Base-by-base conservation (phyloP, 2,888 invertebrate genomes). In the Poecilus cupreus region DNA sequence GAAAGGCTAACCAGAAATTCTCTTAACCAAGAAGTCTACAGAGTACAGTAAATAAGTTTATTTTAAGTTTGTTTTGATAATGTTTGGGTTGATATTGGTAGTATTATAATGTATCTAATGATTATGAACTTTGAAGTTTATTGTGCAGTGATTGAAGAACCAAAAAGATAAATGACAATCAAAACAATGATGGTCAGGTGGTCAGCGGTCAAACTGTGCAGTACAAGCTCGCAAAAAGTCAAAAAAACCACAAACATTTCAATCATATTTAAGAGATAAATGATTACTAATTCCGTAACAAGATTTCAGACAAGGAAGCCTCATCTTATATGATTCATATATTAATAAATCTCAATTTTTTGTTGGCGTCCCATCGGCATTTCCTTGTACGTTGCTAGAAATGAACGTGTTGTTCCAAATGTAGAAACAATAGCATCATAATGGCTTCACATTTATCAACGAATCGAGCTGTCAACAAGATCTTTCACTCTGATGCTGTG, bases 371-470 rank as follows among this genome's bases (percentile, higher is more conserved):
- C 72, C 43, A 24, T 72, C 11, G 72, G 46, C 72, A 13, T 72
- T 72, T 72, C 72, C 72, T 46, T 46, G 46, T 68, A 32, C 46
- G 43, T 16, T 43, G 72, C 72, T 46, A 68, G 64, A 68, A 68
- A 37, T 68, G 37, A 68, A 68, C 68, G 80, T 80, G 80, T 80
- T 80, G 51, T 72, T 72, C 80, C 32, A 80, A 80, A 68, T 80
- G 80, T 70, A 54, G 51, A 72, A 80, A 80, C 80, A 80, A 80
- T 80, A 72, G 80, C 80, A 22, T 39, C 10, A 80, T 54, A 80
- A 80, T 72, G 26, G 72, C 51, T 57, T n/a, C 72, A 43, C 72
- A 80, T 80, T 80, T 43, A 80, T 80, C 80, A 80, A 72, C 57
- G 43, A 80, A 57, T 80, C 26, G 37, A 80, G 54, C 72, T 80